Conservation (phyloP, 2,888 invertebrate genomes). For the Xylota sylvarum region DNA sequence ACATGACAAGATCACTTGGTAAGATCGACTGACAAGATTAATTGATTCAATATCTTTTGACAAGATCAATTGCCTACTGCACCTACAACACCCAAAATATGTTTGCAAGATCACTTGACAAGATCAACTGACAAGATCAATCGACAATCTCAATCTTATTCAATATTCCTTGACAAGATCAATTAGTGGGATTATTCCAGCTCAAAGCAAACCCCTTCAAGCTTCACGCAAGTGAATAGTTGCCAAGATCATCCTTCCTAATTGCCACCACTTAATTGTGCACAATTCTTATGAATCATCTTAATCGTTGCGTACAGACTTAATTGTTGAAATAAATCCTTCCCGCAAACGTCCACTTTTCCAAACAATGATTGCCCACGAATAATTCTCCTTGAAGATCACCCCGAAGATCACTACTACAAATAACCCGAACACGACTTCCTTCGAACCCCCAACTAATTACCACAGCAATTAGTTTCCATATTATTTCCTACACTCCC, state of each 20-base stretch:
- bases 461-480: constrained; percentile 71
- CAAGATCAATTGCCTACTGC: too few relatives aligned
- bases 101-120: too few relatives aligned
- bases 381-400: constrained; percentile 41
- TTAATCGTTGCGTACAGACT: constrained; percentile 45
- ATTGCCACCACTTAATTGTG: constrained; percentile 57
- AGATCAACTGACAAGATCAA: too few relatives aligned
- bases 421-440: constrained; percentile 69
- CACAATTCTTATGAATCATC: constrained; percentile 42
- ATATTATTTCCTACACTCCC: constrained; percentile 71
- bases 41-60: too few relatives aligned
- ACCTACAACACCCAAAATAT: too few relatives aligned
- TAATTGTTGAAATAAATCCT: constrained; percentile 65
- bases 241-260: constrained; percentile 4
- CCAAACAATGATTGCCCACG: constrained; percentile 16
- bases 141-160: too few relatives aligned
- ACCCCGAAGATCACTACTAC: constrained; percentile 49
- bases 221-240: too few relatives aligned
- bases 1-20: too few relatives aligned
- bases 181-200: too few relatives aligned
- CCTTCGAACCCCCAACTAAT: constrained; percentile 61
- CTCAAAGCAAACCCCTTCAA: too few relatives aligned
- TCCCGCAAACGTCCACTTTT: constrained; percentile 7
- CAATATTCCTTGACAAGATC: too few relatives aligned
- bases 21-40: too few relatives aligned